A percentile compares a stretch with the other conserved stretches of the same genome.
Conservation (phyloP, 2,113 vertebrate species). For the Eleginops maclovinus region DNA sequence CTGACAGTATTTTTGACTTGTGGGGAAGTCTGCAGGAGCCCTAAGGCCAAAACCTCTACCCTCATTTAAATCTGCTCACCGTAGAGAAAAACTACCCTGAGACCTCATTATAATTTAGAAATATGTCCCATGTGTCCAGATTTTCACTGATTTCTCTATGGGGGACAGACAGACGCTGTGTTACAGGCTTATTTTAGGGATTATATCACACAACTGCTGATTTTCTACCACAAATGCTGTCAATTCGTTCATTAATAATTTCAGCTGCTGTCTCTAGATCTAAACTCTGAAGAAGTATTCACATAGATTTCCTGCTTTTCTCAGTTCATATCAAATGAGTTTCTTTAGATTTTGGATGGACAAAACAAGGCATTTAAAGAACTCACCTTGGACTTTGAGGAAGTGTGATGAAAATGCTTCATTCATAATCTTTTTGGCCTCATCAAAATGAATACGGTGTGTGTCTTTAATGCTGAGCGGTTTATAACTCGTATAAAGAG, state of each 20-base stretch:
- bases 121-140: neutral
- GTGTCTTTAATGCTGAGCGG: neutral
- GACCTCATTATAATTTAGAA: conserved; percentile 22
- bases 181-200: neutral
- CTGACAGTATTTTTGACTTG: neutral
- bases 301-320: too few species aligned
- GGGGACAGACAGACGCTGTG: neutral
- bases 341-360: too few species aligned
- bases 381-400: too few species aligned
- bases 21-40: conserved; percentile 7
- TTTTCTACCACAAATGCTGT: neutral
- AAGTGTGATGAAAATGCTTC: too few species aligned
- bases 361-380: too few species aligned
- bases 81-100: neutral
- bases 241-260: neutral
- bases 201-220: neutral
- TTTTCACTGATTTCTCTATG: neutral
- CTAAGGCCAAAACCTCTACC: neutral
- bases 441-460: neutral
- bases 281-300: too few species aligned
- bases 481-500: conserved; percentile 11
- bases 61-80: conserved; percentile 9
- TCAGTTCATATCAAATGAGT: too few species aligned
- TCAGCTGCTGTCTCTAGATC: neutral
- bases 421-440: too few species aligned